Evolutionary conservation across 1,140 invertebrate genomes (phyloP), one percentile per base, ranked within the genome.

Genomic region (Diplogasteroides magnus): DNA sequence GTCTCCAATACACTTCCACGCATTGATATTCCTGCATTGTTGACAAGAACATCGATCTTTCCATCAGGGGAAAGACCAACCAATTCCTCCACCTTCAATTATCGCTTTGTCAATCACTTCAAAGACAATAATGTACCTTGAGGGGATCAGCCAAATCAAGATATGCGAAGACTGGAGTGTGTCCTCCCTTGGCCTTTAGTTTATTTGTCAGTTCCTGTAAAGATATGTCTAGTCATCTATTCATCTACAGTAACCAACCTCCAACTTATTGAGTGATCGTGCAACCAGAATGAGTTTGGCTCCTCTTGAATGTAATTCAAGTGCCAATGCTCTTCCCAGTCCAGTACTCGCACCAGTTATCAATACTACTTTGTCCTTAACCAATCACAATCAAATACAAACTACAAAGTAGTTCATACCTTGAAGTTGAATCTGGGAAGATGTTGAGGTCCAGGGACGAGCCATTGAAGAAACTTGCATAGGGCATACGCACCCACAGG

Each of bases 1-100:
- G 93, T 95, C 59, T 89, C 85, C 25, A 88, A 71, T 64, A 91
- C 88, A 76, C 88, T 86, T 6, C 92, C 92, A 78, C 94, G 85
- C 25, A 67, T 75, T 0, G 72, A 48, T 31, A 74, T 37, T 56
- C 74, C 74, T 2, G 74, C 74, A 48, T 75, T 75, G 62, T 75
- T 75, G 55, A 75, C 64, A 26, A 75, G 73, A 61, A 74, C 59
- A 31, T 75, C 74, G 68, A 75, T 76, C 65, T 59, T 67, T 55
- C 71, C 71, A 65, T 71, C 63, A 61, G 19, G 62, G 70, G 62
- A 61, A 37, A 26, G 65, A 32, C 25, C 57, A 11, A 56, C 62
- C 27, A 73, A 37, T 31, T 73, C 27, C 2, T 31, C 71, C 48
- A 68, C 27, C 15, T 68, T 26, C 23, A 19, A 48, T n/a, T n/a